These are phyloP conservation scores for Hermaeophaga mercurialis DNA, from an alignment of 2,888 invertebrate genomes.

Conservation along the genomic window DNA sequence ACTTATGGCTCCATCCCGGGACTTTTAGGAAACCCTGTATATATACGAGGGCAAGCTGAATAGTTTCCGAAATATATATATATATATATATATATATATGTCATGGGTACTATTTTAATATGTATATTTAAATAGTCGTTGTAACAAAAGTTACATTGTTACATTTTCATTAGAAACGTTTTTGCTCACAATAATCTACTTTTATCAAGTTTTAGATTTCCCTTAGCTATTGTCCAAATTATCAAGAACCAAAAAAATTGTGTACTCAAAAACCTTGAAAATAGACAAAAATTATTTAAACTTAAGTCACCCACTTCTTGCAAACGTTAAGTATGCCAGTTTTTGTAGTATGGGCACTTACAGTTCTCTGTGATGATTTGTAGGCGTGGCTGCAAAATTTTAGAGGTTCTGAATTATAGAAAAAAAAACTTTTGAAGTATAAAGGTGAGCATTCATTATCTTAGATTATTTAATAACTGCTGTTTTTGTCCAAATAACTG, in stretches of 20 bases:
- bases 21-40: no score
- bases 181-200: not conserved
- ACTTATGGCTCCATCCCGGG: no score
- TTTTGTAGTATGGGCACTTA: not conserved
- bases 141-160: no score
- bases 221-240: constrained; percentile 1
- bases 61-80: no score
- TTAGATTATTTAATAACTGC: no score
- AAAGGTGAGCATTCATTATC: not conserved
- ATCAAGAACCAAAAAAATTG: not conserved
- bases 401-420: not conserved
- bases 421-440: not conserved
- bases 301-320: not conserved
- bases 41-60: no score
- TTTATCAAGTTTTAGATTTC: not conserved
- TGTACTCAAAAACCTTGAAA: not conserved
- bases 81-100: no score
- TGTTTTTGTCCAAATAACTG: no score
- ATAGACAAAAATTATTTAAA: not conserved
- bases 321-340: not conserved
- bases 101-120: no score
- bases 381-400: not conserved
- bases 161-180: no score
- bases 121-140: no score
- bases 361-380: no score